Base-by-base conservation (phyloP, 2,888 invertebrate species). In the Cosmia trapezina region DNA sequence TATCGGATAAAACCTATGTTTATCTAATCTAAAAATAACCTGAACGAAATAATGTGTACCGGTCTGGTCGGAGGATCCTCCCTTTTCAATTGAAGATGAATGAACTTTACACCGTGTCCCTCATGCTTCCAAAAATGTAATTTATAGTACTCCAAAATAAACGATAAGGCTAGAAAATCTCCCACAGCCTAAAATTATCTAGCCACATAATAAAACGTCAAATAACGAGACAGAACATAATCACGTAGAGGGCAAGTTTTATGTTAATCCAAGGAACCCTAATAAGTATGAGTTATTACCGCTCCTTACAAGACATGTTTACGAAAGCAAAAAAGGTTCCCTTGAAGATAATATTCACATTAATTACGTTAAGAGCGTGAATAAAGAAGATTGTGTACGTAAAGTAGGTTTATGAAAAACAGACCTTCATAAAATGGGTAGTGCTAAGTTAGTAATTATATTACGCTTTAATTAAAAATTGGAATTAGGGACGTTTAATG, bases 311-410 rank as follows among this genome's bases (percentile, higher is more conserved):
- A 78, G 86, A 86, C 83, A 88, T 83, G 83, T 84, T 84, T 80
- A 80, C 76, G 77, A 66, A 67, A 75, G 79, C 80, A 87, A 88
- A 89, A 89, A 90, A 87, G 83, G 79, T 76, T 73, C 65, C 75
- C 80, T 85, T 83, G 86, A 73, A 87, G 85, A 89, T 89, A 90
- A 90, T 88, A 84, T 77, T 72, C 68, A 76, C 82, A 87, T 89
- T 90, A 90, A 91, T 90, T 90, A 89, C 83, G 78, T 85, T 83
- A 82, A 78, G 78, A 79, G 80, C 67, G 41, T 45, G 65, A 79
- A 76, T 69, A 76, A 78, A 68, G 77, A 65, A 74, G 71, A 84
- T 76, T 81, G 75, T 78, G 22, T 71, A 78, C 59, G 45, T 70
- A 68, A 78, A 70, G 57, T 56, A 63, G 37, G 63, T 70, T 85